Conservation (phyloP, 2,113 vertebrate genomes). For the Buteo buteo region DNA sequence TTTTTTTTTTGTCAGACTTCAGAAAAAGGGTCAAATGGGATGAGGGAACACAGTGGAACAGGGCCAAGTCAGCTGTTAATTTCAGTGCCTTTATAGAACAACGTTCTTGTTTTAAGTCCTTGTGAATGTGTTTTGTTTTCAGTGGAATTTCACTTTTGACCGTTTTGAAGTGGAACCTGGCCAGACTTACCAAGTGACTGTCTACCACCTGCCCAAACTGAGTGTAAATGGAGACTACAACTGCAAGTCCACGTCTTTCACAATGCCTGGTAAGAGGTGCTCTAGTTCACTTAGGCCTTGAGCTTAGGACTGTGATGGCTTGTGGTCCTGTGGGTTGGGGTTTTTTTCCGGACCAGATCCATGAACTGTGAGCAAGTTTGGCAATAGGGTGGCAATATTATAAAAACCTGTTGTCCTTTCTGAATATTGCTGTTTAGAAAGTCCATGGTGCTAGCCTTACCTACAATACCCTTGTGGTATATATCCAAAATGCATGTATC, state of each 20-base stretch:
- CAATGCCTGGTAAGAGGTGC: slow-evolving; percentile 67
- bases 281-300: background rate
- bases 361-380: background rate
- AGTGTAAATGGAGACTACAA: slow-evolving; percentile 66
- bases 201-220: slow-evolving; percentile 76
- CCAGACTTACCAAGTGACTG: slow-evolving; percentile 72
- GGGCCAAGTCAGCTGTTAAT: background rate
- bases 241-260: slow-evolving; percentile 22
- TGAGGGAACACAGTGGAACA: background rate
- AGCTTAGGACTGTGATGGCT: background rate
- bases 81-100: background rate
- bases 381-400: background rate
- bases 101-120: background rate
- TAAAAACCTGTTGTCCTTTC: background rate
- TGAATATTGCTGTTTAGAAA: background rate
- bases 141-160: slow-evolving; percentile 78
- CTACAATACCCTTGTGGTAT: background rate
- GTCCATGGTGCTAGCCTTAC: background rate
- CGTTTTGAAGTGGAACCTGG: slow-evolving; percentile 76
- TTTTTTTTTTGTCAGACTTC: background rate
- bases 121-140: background rate
- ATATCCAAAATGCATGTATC: background rate
- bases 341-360: background rate
- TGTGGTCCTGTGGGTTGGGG: background rate
- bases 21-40: background rate